Conservation (phyloP, 2,888 invertebrate species). For the Ormyrus pomaceus region DNA sequence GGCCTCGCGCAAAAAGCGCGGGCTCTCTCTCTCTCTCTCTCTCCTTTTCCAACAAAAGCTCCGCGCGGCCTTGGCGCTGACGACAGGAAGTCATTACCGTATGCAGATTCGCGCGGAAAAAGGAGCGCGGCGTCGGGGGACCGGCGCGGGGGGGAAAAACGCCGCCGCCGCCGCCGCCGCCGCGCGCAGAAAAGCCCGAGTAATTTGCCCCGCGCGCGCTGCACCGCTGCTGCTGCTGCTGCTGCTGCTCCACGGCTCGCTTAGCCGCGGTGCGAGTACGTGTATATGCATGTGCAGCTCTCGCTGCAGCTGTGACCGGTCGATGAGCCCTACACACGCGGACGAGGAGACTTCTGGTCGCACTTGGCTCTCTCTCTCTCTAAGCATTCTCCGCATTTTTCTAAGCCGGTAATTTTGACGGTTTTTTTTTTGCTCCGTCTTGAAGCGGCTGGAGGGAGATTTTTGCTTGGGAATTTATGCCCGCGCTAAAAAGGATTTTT, state of each 20-base stretch:
- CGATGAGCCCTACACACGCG: constrained; percentile 37
- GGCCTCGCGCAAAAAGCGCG: neutral
- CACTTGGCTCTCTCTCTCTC: too few species aligned
- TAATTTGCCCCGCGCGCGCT: neutral
- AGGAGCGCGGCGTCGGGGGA: neutral
- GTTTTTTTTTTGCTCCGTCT: too few species aligned
- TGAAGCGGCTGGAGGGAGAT: too few species aligned
- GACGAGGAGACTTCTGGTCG: too few species aligned
- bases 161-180: neutral
- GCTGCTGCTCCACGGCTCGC: too few species aligned
- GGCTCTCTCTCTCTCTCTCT: neutral
- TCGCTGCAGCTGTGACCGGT: constrained; percentile 34
- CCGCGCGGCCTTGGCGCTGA: constrained; percentile 55
- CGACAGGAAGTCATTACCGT: constrained; percentile 72
- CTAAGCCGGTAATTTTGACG: too few species aligned
- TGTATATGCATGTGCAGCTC: neutral
- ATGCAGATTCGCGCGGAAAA: constrained; percentile 67
- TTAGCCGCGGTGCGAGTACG: neutral
- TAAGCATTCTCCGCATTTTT: too few species aligned
- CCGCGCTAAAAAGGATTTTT: too few species aligned
- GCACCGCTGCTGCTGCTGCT: neutral
- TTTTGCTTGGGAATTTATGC: too few species aligned
- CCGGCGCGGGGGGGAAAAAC: neutral
- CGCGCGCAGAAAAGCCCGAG: neutral
- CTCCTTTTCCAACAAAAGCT: constrained; percentile 33